Conservation (phyloP, 2,888 invertebrate genomes). For the Chamaedrilus cognettii region DNA sequence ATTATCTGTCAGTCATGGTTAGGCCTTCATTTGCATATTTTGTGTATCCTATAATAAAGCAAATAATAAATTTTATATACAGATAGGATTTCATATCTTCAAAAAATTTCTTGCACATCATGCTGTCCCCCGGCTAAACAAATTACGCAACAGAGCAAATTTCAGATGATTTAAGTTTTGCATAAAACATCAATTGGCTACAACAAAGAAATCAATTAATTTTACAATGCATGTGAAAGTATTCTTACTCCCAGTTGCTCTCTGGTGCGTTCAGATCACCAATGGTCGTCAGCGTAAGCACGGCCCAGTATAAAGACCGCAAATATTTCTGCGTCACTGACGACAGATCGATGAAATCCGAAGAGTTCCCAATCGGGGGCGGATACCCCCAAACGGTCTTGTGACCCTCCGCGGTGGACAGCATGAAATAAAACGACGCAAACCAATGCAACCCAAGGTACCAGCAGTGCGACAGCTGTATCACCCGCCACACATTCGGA, state of each 20-base stretch:
- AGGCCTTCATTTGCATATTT: no score
- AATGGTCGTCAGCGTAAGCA: slow-evolving; percentile 91
- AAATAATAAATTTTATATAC: no score
- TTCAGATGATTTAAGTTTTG: no score
- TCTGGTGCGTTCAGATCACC: slow-evolving; percentile 95
- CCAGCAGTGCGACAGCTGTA: slow-evolving; percentile 92
- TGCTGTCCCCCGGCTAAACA: no score
- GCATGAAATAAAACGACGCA: slow-evolving; percentile 93
- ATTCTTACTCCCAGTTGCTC: slow-evolving; percentile 91
- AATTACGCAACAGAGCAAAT: no score
- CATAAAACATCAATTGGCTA: no score
- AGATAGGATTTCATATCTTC: no score
- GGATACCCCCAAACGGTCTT: slow-evolving; percentile 64
- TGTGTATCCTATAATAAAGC: no score
- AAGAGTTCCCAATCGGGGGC: slow-evolving; percentile 62
- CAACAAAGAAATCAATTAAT: no score
- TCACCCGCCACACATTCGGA: slow-evolving; percentile 94
- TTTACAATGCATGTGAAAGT: no score
- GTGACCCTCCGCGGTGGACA: slow-evolving; percentile 71
- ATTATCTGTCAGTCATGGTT: no score
- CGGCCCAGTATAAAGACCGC: slow-evolving; percentile 95
- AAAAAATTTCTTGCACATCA: no score
- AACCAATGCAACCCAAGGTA: slow-evolving; percentile 97
- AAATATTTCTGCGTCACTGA: slow-evolving; percentile 90
- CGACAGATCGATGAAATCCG: slow-evolving; percentile 65